Evolutionary conservation across 2,797 vertebrate genomes (phyloP), one percentile per base, ranked within the genome.

Genomic region (Premnoplex brunnescens): DNA sequence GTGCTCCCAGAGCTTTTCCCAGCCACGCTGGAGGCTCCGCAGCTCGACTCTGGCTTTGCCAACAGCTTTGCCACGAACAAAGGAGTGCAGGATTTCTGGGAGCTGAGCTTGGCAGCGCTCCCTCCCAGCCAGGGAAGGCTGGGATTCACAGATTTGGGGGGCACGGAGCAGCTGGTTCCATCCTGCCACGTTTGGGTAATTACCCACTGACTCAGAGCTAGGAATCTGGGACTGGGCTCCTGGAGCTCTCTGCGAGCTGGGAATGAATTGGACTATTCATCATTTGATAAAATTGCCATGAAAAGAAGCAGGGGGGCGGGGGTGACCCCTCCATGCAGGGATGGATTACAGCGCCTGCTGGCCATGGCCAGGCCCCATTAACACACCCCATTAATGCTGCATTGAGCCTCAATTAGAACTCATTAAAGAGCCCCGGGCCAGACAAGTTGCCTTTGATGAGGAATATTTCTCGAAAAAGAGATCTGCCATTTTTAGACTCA

Each of bases 191-290:
- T 76, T 81, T 32, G 12, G 13, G 89, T 56, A 89, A 93, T 93
- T 63, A 36, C 52, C 49, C 59, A 51, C 73, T 95, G 95, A 91
- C 80, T 91, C 27, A n/a, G 93, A 93, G 91, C 79, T 26, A 24
- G 92, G 94, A 96, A 96, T 93, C 93, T 77, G 6, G 90, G 74
- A 95, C 64, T 6, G 7, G 4, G 48, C 48, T 49, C 48, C 48
- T 14, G 48, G 14, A 43, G 81, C 77, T 30, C 68, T n/a, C 77
- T 30, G 48, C 55, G 32, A 17, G 64, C 82, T 8, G 44, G 46
- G 44, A 58, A 91, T 97, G 96, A 96, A 97, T 93, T 27, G 88
- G 30, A 56, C 91, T 18, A 93, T 97, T 96, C 94, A 96, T 9
- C 85, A 41, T 52, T 72, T 32, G 91, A 91, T 93, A 90, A 71